Conservation (phyloP, 2,113 vertebrate genomes). For the Phainopepla nitens region DNA sequence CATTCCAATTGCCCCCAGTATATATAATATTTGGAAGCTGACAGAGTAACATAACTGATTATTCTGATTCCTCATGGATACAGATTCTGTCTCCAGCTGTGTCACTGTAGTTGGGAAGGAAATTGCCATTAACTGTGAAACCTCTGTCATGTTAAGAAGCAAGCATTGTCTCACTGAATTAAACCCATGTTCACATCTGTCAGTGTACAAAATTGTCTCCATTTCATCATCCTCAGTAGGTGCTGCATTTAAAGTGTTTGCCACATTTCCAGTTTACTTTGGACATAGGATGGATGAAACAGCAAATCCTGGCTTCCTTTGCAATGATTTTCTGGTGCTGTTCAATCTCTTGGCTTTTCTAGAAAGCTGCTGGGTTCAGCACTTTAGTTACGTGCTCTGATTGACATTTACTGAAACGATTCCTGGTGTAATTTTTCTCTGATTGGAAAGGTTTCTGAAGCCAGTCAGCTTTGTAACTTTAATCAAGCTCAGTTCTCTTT, state of each 20-base stretch:
- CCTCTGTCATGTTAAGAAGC: background rate
- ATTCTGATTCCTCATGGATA: background rate
- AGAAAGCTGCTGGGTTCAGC: background rate
- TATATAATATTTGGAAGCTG: background rate
- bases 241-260: background rate
- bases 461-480: background rate
- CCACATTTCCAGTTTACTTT: conserved; percentile 16
- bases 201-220: conserved; percentile 8
- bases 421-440: background rate
- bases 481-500: background rate
- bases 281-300: background rate
- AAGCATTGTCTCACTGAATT: background rate
- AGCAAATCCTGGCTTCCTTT: background rate
- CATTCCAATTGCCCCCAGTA: background rate
- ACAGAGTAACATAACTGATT: background rate
- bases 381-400: background rate
- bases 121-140: background rate
- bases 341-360: background rate
- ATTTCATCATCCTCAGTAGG: background rate
- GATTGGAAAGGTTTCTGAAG: background rate
- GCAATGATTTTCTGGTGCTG: background rate
- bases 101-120: background rate
- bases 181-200: background rate
- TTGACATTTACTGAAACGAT: background rate
- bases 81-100: background rate